Evolutionary conservation across 2,113 vertebrate species (phyloP), one percentile per base, ranked within the genome.

Genomic region (Gracilinanus agilis): DNA sequence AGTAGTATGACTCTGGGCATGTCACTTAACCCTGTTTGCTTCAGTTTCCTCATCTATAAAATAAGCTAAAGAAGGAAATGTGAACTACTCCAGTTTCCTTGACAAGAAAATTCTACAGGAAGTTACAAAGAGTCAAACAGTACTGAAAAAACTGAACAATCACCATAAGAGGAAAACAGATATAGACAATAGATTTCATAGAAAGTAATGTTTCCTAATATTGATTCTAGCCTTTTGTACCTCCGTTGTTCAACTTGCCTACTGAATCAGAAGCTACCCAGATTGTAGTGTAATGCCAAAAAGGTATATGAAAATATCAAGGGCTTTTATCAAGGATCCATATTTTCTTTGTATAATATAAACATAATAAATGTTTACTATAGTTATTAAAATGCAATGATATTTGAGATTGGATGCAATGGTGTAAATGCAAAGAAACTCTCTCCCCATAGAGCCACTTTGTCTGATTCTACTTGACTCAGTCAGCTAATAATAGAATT

Each of bases 291-390:
- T 67, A 67, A 56, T 58, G 56, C 90, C 61, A 92, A 54, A 96
- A 55, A 61, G 44, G 89, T 90, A 53, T 4, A 27, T 9, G 29
- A 91, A 91, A 54, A 83, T 16, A 55, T 90, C 89, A 94, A 34
- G 90, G 49, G 53, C 91, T 89, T 53, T 24, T 29, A 88, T 88
- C 8, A 92, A n/a, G 6, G 75, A n/a, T 49, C 44, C 67, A 90
- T 58, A 91, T 27, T 49, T 54, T 56, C 55, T 93, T 94, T 88
- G 53, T 8, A 53, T 11, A 21, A 21, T 34, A 21, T 67, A 93
- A 96, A 95, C 49, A 44, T 58, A 89, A 40, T 88, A 90, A 92
- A 92, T 83, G n/a, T n/a, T n/a, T 16, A 40, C 5, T 19, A 40
- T 23, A 83, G 19, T 83, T 83, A 40, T 40, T 83, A 40, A 83